Percentiles rank a stretch among this genome's conserved stretches.
These are phyloP conservation scores for Drosophila melanosoma DNA, from an alignment of 2,888 invertebrate genomes.

Conservation along the genomic window DNA sequence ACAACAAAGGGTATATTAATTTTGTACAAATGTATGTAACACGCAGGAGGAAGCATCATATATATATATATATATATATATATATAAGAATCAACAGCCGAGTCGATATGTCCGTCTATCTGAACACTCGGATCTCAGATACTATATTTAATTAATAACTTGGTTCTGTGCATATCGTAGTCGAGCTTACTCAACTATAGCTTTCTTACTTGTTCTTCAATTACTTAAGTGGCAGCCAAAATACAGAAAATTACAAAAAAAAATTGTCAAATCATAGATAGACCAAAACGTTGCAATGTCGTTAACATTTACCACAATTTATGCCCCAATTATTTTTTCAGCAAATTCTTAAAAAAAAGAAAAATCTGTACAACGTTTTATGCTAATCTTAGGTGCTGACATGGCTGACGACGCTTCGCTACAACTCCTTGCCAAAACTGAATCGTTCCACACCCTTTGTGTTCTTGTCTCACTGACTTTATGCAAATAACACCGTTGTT, in stretches of 20 bases:
- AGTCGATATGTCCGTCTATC: too few species aligned
- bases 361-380: slow-evolving; percentile 41
- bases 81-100: too few species aligned
- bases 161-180: too few species aligned
- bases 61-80: too few species aligned
- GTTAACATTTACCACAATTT: slow-evolving; percentile 66
- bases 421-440: slow-evolving; percentile 21
- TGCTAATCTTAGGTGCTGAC: slow-evolving; percentile 60
- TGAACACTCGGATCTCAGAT: too few species aligned
- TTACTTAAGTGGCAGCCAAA: slow-evolving; percentile 36
- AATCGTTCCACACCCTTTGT: neutral
- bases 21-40: too few species aligned
- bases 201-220: slow-evolving; percentile 8
- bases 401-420: slow-evolving; percentile 28
- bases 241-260: slow-evolving; percentile 36
- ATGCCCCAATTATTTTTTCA: slow-evolving; percentile 67
- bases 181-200: too few species aligned
- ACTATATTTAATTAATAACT: too few species aligned
- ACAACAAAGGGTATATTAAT: too few species aligned
- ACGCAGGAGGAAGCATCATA: too few species aligned
- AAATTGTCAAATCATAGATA: slow-evolving; percentile 20
- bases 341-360: slow-evolving; percentile 33
- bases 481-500: slow-evolving; percentile 66
- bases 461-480: slow-evolving; percentile 39
- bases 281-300: slow-evolving; percentile 39